Evolutionary conservation across 1,140 invertebrate species (phyloP), one percentile per base, ranked within the genome.

Genomic region (Trichonephila clavipes): DNA sequence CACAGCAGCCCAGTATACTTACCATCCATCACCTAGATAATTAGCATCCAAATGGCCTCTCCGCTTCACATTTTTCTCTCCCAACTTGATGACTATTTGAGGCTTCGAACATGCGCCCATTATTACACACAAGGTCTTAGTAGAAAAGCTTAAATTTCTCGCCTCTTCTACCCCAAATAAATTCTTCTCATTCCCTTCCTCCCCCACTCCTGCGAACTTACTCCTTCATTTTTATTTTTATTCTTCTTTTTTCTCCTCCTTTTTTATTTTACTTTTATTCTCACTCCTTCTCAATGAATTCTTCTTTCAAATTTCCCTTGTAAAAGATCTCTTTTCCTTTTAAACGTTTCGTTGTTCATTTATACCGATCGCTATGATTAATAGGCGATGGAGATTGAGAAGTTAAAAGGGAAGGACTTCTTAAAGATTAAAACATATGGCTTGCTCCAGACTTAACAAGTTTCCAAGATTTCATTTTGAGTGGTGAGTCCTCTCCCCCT

Each of bases 401-500:
- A 87, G 72, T 94, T 93, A 89, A 94, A 83, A 59, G 59, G 87
- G 81, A 28, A 28, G 92, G 59, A 83, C 92, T 44, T 51, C 28
- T 81, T 92, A 92, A 92, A 93, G 92, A 93, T 93, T 93, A 93
- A 93, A 93, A 93, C 92, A 93, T 93, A 93, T 93, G 92, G 86
- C 85, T 87, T 88, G 10, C 58, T 93, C 85, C 24, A 14, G 92
- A 93, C 86, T 93, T 93, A 93, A 93, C 92, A 93, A 93, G 92
- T 93, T 93, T 93, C 92, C 92, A 93, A 93, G 85, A 93, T 93
- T 93, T 93, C 92, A 93, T 93, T 93, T 93, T 93, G 92, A 93
- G 92, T 93, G 86, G 85, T 61, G 28, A 44, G 3, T 64, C 19
- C 81, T 40, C 81, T 40, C 28, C 61, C 44, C 28, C n/a, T 61